Conservation (phyloP, 2,888 invertebrate genomes). For the Exephanes ischioxanthus region DNA sequence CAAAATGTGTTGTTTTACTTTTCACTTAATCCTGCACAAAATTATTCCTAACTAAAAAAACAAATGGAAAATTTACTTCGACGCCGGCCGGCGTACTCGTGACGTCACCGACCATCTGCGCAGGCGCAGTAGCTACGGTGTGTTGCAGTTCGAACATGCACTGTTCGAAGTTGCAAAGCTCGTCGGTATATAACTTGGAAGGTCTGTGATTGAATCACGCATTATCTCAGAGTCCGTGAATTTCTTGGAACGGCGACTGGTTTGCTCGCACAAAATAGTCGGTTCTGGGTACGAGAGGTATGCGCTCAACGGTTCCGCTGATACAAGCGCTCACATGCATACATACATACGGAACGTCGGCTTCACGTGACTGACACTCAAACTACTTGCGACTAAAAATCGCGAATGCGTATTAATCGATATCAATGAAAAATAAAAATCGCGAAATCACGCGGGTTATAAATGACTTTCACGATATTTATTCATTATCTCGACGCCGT, state of each 20-base stretch:
- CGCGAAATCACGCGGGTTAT: constrained; percentile 50
- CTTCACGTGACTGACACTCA: constrained; percentile 35
- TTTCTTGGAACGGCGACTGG: neutral
- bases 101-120: neutral
- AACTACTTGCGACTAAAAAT: constrained; percentile 21
- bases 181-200: constrained; percentile 7
- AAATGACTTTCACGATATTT: constrained; percentile 51
- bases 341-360: neutral
- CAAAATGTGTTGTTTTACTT: neutral
- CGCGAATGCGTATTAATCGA: constrained; percentile 1
- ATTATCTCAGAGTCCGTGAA: neutral
- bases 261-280: neutral
- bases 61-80: neutral
- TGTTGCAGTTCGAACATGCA: neutral
- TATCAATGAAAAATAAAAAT: constrained; percentile 40
- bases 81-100: neutral
- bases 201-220: neutral
- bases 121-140: constrained; percentile 2
- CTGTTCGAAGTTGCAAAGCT: constrained; percentile 32
- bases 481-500: constrained; percentile 36
- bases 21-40: neutral
- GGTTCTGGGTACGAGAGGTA: neutral
- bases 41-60: neutral
- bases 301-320: neutral
- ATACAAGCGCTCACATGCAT: neutral